Conservation (phyloP, 2,888 invertebrate species). For the Pteria penguin region DNA sequence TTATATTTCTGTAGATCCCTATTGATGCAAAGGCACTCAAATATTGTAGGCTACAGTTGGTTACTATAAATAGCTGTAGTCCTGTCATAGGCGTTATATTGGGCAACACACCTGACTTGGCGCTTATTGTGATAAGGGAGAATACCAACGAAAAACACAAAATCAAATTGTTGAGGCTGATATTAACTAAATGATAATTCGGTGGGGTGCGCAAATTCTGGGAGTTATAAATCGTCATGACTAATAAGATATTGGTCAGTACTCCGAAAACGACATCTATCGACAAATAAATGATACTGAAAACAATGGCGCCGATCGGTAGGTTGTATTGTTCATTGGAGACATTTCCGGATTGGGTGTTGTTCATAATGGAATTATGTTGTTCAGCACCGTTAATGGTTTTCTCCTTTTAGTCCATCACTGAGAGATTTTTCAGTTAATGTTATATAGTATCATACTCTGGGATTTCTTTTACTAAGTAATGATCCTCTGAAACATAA, state of each 20-base stretch:
- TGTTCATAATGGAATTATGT: background rate
- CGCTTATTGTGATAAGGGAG: slow-evolving; percentile 59
- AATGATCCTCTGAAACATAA: no score
- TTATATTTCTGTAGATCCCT: slow-evolving; percentile 71
- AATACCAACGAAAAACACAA: slow-evolving; percentile 67
- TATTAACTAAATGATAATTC: slow-evolving; percentile 75
- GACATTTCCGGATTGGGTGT: background rate
- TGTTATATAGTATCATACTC: no score
- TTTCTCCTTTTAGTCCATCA: no score
- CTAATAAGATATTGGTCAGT: slow-evolving; percentile 56
- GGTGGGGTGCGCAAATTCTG: slow-evolving; percentile 76
- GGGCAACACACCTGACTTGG: slow-evolving; percentile 38
- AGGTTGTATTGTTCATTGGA: background rate
- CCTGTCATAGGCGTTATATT: slow-evolving; percentile 57
- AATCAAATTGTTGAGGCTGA: slow-evolving; percentile 72
- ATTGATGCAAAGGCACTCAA: slow-evolving; percentile 74
- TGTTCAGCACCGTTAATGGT: no score
- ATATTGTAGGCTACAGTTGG: slow-evolving; percentile 72
- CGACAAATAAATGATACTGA: slow-evolving; percentile 30
- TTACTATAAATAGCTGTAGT: slow-evolving; percentile 69
- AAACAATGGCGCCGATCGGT: slow-evolving; percentile 6
- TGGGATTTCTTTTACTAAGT: no score
- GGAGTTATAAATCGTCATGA: slow-evolving; percentile 69
- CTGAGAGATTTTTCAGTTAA: no score
- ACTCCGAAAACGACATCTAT: slow-evolving; percentile 34